These are phyloP conservation scores for Cylas formicarius DNA, from an alignment of 1,140 invertebrate genomes.

Conservation along the genomic window DNA sequence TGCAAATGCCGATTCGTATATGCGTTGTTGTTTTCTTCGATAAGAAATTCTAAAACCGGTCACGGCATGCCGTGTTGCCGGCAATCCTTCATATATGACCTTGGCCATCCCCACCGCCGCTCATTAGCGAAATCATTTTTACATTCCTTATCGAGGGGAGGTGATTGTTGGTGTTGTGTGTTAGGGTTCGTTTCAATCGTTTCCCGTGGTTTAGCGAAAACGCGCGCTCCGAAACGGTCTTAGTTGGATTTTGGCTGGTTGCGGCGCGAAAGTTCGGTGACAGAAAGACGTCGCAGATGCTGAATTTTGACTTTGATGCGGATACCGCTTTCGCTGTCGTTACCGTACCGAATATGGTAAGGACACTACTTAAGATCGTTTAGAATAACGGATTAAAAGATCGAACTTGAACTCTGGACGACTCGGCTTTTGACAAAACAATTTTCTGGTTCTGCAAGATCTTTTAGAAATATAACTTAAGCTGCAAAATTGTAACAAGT, in stretches of 20 bases:
- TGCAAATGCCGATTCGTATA: slow-evolving; percentile 8
- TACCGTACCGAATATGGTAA: slow-evolving; percentile 36
- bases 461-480: too few relatives aligned
- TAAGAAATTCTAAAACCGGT: slow-evolving; percentile 19
- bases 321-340: slow-evolving; percentile 37
- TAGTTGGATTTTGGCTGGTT: not conserved
- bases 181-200: too few relatives aligned
- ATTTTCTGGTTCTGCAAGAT: too few relatives aligned
- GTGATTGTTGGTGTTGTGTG: slow-evolving; percentile 18
- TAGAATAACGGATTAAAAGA: too few relatives aligned
- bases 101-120: slow-evolving; percentile 20
- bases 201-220: not conserved
- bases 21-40: not conserved
- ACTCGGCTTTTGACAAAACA: too few relatives aligned
- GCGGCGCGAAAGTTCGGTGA: too few relatives aligned
- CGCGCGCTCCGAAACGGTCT: not conserved
- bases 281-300: slow-evolving; percentile 33
- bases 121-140: slow-evolving; percentile 29
- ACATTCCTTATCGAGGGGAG: slow-evolving; percentile 22
- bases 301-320: slow-evolving; percentile 35
- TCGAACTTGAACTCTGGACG: too few relatives aligned
- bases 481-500: too few relatives aligned
- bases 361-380: too few relatives aligned
- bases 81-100: slow-evolving; percentile 30
- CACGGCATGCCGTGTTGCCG: slow-evolving; percentile 15